Percentiles rank a stretch among this genome's conserved stretches.
Conservation (phyloP, 2,888 invertebrate genomes). For the Callyntrura sp. region DNA sequence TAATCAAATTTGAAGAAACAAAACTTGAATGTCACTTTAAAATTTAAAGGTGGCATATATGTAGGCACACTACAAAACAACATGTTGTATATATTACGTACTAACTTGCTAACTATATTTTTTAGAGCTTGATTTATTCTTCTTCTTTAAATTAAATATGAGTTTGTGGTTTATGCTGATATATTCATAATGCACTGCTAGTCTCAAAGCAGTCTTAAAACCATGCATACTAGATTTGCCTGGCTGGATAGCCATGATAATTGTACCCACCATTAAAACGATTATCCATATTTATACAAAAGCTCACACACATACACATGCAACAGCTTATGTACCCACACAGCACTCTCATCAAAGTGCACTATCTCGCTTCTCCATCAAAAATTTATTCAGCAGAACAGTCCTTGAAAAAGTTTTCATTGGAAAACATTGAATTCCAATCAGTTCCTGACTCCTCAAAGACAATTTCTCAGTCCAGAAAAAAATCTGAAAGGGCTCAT, state of each 20-base stretch:
- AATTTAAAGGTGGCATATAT: neutral
- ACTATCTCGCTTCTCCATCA: slow-evolving; percentile 64
- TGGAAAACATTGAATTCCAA: slow-evolving; percentile 77
- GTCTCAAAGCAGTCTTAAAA: neutral
- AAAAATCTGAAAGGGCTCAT: slow-evolving; percentile 70
- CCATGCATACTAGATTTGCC: neutral
- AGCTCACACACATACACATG: neutral
- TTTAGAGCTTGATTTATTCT: neutral
- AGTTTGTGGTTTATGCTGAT: no score
- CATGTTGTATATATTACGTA: neutral
- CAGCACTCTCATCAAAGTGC: neutral
- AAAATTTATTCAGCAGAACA: slow-evolving; percentile 62
- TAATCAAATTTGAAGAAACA: no score
- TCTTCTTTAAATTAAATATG: no score
- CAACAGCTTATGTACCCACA: slow-evolving; percentile 7
- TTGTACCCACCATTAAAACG: slow-evolving; percentile 19
- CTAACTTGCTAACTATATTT: neutral
- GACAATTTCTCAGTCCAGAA: slow-evolving; percentile 69
- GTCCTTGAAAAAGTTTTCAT: slow-evolving; percentile 67
- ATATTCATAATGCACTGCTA: slow-evolving; percentile 11
- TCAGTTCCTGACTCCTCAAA: slow-evolving; percentile 66
- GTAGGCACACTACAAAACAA: neutral
- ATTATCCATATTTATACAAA: slow-evolving; percentile 4
- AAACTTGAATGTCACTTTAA: no score
- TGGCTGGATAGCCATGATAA: slow-evolving; percentile 26